phyloP scores from a whole-genome alignment of 1,140 invertebrate genomes.

The Drosophila nikananu region DNA sequence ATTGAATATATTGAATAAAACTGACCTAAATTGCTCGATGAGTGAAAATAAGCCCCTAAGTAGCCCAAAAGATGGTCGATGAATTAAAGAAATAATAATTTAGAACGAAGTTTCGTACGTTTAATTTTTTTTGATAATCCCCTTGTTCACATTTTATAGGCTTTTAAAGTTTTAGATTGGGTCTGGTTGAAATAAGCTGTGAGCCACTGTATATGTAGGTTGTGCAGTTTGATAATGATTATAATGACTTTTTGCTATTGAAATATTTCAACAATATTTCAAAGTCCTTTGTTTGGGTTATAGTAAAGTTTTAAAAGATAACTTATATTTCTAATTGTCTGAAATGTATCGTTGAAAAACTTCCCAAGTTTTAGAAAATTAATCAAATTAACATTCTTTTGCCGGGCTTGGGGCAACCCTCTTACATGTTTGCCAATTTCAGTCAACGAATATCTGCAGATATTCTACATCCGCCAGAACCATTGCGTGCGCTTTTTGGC shows the following conservation, averaged over 20 bases:
- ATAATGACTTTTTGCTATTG: background rate
- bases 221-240: background rate
- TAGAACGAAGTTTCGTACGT: too few relatives aligned
- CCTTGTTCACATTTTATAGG: too few relatives aligned
- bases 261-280: background rate
- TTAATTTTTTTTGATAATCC: too few relatives aligned
- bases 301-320: background rate
- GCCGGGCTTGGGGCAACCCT: background rate
- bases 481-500: constrained; percentile 47
- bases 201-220: background rate
- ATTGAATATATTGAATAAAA: too few relatives aligned
- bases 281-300: background rate
- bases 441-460: constrained; percentile 6
- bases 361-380: background rate
- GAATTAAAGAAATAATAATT: too few relatives aligned
- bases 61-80: too few relatives aligned
- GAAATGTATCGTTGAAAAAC: too few relatives aligned
- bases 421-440: constrained; percentile 15
- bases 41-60: too few relatives aligned
- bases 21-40: too few relatives aligned
- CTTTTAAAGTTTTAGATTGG: too few relatives aligned
- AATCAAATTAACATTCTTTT: background rate
- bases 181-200: too few relatives aligned
- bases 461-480: constrained; percentile 36
- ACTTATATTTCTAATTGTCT: too few relatives aligned